Evolutionary conservation across 2,797 vertebrate species (phyloP).

Genomic region (Mastacembelus armatus): DNA sequence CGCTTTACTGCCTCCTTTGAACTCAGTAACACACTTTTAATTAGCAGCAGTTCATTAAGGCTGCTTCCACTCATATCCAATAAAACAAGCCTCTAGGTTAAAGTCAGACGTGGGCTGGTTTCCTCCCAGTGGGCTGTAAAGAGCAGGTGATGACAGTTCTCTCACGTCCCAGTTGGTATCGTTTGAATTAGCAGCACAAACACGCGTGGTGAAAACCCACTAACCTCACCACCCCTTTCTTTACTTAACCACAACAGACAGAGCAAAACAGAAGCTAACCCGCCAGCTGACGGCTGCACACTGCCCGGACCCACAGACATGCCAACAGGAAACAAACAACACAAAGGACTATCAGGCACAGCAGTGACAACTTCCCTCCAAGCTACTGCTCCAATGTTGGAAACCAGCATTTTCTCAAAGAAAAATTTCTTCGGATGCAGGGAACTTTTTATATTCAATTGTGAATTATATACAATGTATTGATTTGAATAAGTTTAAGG

Average conservation of each 20-base stretch:
- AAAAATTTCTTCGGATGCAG: no score
- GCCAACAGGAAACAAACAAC: conserved; percentile 38
- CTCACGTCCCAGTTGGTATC: conserved; percentile 20
- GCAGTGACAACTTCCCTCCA: conserved; percentile 4
- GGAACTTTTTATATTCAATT: no score
- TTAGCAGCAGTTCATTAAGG: conserved; percentile 53
- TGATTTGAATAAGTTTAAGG: no score
- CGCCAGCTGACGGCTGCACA: conserved; percentile 47
- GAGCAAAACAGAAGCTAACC: conserved; percentile 23
- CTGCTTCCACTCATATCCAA: conserved; percentile 49
- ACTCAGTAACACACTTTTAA: conserved; percentile 52
- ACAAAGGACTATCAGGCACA: conserved; percentile 42
- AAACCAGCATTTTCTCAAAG: conserved; percentile 13
- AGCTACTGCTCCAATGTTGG: background rate
- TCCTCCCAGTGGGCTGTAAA: no score
- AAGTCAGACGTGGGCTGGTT: conserved; percentile 34
- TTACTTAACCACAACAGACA: conserved; percentile 44
- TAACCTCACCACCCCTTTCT: conserved; percentile 31
- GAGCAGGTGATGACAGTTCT: conserved; percentile 43
- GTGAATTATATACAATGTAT: no score
- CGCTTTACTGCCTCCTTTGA: conserved; percentile 59
- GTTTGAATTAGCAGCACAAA: conserved; percentile 37
- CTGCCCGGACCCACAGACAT: conserved; percentile 27
- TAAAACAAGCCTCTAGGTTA: conserved; percentile 39
- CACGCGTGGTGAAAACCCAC: conserved; percentile 39